Evolutionary conservation across 2,797 vertebrate species (phyloP).

Genomic region (Myotis vivesi): DNA sequence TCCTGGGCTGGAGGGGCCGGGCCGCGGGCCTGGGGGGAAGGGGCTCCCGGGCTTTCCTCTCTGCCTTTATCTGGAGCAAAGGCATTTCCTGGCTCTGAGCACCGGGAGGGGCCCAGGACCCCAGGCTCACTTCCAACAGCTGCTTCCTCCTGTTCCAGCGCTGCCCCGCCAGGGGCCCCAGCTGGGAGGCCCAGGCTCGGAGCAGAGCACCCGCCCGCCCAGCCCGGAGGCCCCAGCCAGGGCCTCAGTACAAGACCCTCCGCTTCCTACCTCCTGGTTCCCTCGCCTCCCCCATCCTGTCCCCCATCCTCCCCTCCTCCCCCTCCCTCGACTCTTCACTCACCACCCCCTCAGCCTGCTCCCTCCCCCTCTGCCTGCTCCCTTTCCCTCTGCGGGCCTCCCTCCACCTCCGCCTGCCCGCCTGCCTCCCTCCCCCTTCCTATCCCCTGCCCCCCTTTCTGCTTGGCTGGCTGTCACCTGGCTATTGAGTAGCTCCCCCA

Average conservation of each 20-base stretch:
- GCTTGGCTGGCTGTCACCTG: background rate
- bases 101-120: background rate
- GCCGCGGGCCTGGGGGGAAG: background rate
- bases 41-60: background rate
- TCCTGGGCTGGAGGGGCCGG: fast-evolving
- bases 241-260: background rate
- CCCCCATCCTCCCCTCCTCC: background rate
- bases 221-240: background rate
- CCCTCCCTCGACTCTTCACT: background rate
- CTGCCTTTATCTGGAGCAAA: background rate
- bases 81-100: background rate
- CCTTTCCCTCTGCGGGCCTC: background rate
- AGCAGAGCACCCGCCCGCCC: background rate
- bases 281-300: fast-evolving
- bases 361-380: too few relatives aligned
- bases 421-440: background rate
- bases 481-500: background rate
- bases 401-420: background rate
- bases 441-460: background rate
- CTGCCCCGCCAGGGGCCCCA: background rate
- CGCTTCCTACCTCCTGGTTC: background rate
- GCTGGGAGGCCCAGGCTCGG: background rate
- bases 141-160: background rate
- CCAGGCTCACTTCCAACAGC: background rate
- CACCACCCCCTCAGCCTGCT: background rate